These are phyloP conservation scores for Anoplius nigerrimus DNA, from an alignment of 2,888 invertebrate genomes.

Conservation along the genomic window DNA sequence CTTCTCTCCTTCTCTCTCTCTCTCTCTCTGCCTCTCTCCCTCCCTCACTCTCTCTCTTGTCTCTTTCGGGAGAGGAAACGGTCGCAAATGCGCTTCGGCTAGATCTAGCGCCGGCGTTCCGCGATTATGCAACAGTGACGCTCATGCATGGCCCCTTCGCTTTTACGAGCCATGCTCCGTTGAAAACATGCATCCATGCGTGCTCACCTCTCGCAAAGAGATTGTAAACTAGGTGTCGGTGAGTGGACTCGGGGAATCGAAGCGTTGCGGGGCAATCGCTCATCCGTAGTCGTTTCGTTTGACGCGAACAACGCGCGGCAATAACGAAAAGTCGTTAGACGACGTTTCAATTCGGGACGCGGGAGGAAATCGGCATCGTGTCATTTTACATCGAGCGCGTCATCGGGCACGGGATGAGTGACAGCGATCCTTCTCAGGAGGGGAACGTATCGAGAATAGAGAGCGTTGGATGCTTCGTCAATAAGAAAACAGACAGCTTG, in stretches of 20 bases:
- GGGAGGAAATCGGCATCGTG: too few relatives aligned
- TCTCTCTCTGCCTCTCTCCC: too few relatives aligned
- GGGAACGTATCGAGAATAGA: too few relatives aligned
- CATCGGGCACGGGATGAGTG: too few relatives aligned
- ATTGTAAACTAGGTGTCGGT: too few relatives aligned
- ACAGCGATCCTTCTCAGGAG: too few relatives aligned
- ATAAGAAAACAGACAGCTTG: too few relatives aligned
- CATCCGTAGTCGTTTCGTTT: conserved; percentile 3
- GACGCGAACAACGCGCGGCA: conserved; percentile 11
- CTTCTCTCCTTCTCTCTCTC: too few relatives aligned
- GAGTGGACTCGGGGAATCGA: neutral
- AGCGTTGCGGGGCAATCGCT: conserved; percentile 11
- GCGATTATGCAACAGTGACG: conserved; percentile 7
- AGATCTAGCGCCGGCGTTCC: neutral
- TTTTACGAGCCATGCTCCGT: conserved; percentile 4
- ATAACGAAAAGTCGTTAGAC: conserved; percentile 4
- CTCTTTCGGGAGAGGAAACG: neutral
- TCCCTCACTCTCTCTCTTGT: conserved; percentile 50
- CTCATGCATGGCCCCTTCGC: conserved; percentile 24
- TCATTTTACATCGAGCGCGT: too few relatives aligned
- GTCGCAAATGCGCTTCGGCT: too few relatives aligned
- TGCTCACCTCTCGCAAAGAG: too few relatives aligned
- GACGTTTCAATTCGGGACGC: conserved; percentile 8
- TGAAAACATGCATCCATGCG: conserved; percentile 1
- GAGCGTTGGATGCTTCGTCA: too few relatives aligned